Conservation (phyloP, 2,888 invertebrate species). For the Temnothorax rugatulus region DNA sequence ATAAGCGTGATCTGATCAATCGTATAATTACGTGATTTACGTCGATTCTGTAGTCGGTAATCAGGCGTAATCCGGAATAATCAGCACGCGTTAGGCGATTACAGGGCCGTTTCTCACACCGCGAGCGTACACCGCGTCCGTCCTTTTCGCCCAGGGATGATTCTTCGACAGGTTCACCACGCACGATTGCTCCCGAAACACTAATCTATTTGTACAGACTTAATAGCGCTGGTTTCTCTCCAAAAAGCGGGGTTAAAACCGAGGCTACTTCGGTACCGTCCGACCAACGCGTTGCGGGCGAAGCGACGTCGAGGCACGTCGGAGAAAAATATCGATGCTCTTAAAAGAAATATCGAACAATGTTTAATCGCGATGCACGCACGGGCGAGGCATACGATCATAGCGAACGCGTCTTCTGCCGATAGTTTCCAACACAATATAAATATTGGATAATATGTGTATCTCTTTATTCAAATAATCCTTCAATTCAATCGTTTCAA, state of each 20-base stretch:
- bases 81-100: neutral
- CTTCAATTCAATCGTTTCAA: conserved; percentile 20
- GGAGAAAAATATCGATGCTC: conserved; percentile 48
- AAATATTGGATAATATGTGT: conserved; percentile 2
- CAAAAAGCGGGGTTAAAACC: conserved; percentile 45
- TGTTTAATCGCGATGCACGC: conserved; percentile 27
- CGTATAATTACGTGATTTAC: neutral
- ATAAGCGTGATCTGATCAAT: neutral
- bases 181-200: conserved; percentile 43
- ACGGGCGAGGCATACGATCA: conserved; percentile 9
- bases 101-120: neutral
- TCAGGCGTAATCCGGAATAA: conserved; percentile 19
- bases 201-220: conserved; percentile 69
- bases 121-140: conserved; percentile 30
- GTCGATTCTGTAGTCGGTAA: neutral
- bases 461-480: conserved; percentile 17
- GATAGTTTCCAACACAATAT: neutral
- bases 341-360: conserved; percentile 32
- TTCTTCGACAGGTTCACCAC: conserved; percentile 42
- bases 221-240: conserved; percentile 53
- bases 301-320: conserved; percentile 40
- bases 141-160: conserved; percentile 39
- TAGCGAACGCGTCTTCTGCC: conserved; percentile 32
- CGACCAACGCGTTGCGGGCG: conserved; percentile 22
- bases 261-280: conserved; percentile 34